Base-by-base conservation (phyloP, 2,888 invertebrate genomes). In the Beris morrisii region DNA sequence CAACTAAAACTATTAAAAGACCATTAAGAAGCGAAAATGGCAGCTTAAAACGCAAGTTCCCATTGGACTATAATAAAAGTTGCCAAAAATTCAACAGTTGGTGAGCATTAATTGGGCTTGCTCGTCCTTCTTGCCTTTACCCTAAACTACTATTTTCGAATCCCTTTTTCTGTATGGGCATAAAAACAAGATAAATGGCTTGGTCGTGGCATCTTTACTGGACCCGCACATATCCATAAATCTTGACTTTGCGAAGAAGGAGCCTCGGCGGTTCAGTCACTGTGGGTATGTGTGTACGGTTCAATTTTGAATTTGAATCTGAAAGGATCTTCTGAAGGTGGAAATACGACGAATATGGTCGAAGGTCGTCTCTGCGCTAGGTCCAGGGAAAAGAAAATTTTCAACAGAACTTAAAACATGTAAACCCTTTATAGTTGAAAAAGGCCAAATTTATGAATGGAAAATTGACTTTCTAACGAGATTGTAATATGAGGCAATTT, bases 1-100 rank as follows among this genome's bases (percentile, higher is more conserved):
- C 54, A 32, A 67, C 64, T 67, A 64, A 64, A 67, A 67, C 67
- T 67, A 67, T 67, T 67, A 67, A 67, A 67, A 67, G 52, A 52
- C 67, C 67, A 67, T 67, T 67, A 64, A 67, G 67, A 56, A 30
- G 32, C 43, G 56, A 67, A 64, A 67, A 64, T 67, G 64, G 54
- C 44, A 64, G 58, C 57, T 53, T 45, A 58, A 52, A 65, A 67
- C 67, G 58, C 65, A 67, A 65, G 53, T 61, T 55, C 61, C 44
- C 44, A 9, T 9, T 44, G 44, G 11, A 9, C 11, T 11, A 9
- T 9, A 12, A 58, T 65, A 64, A 65, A 57, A 65, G 54, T 65
- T 67, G 67, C 67, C 67, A 67, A 67, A 67, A 67, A 67, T 67
- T 67, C 67, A 67, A 67, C 67, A 67, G 67, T 67, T 67, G 67